Evolutionary conservation across 2,888 invertebrate species (phyloP).

Genomic region (Parochlus steinenii): DNA sequence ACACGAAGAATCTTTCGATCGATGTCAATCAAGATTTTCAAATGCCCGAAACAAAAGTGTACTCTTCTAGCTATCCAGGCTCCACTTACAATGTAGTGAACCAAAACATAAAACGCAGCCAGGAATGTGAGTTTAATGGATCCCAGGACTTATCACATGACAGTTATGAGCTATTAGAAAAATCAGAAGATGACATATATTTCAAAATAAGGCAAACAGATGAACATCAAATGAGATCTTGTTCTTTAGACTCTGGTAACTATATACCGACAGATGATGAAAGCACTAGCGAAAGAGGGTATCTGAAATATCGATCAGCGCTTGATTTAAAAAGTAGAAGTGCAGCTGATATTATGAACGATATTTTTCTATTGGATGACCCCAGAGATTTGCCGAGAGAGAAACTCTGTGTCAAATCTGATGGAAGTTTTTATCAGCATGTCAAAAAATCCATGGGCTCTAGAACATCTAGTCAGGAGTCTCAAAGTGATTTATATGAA

Average conservation of each 20-base stretch:
- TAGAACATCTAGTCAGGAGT: conserved; percentile 51
- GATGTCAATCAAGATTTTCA: conserved; percentile 51
- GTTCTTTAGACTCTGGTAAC: conserved; percentile 61
- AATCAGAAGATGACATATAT: conserved; percentile 42
- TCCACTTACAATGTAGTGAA: conserved; percentile 44
- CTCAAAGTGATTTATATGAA: conserved; percentile 51
- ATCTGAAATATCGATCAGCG: conserved; percentile 38
- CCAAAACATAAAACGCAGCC: conserved; percentile 27
- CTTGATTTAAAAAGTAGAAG: conserved; percentile 47
- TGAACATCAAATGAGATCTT: conserved; percentile 42
- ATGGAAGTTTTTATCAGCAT: conserved; percentile 54
- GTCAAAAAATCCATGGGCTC: conserved; percentile 45
- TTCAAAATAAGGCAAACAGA: conserved; percentile 15
- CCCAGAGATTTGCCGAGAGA: conserved; percentile 56
- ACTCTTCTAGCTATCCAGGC: conserved; percentile 76
- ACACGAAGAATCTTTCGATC: conserved; percentile 42
- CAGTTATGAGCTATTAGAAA: conserved; percentile 71
- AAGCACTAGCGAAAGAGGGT: conserved; percentile 38
- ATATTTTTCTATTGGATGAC: conserved; percentile 63
- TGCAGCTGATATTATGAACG: conserved; percentile 50
- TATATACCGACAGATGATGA: conserved; percentile 60
- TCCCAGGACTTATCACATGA: conserved; percentile 79
- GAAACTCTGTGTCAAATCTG: conserved; percentile 52
- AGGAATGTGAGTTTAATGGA: conserved; percentile 31
- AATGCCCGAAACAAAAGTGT: conserved; percentile 51